Base-by-base conservation (phyloP, 2,888 invertebrate species). In the Hoplodrina blanda region DNA sequence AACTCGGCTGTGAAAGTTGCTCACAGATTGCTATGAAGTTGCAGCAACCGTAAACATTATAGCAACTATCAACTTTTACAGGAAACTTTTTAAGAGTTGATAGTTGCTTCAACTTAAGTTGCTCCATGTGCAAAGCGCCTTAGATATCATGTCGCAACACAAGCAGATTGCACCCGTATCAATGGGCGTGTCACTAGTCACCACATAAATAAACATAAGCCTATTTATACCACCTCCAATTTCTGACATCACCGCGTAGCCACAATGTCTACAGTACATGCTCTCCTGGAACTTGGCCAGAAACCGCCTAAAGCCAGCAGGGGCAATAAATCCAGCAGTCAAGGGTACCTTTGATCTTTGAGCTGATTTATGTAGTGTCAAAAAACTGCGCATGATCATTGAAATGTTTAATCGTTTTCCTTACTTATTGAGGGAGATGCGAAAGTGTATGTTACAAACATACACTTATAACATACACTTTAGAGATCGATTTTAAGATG, bases 281-380 rank as follows among this genome's bases (percentile, higher is more conserved):
- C 52, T 64, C 61, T 64, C 30, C 67, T 83, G 85, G 83, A 76
- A 3, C 7, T 0, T 2, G 65, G 83, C 83, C 85, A 85, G 60
- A 46, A 69, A 13, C 30, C 30, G 30, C 41, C 57, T 33, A 54
- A 67, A 80, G 61, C 73, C 77, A 82, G 33, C 33, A 70, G 69
- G 33, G 54, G 59, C 73, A 62, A 67, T 80, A 85, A 80, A 82
- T 72, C 67, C 75, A 69, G 33, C 50, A 59, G 37, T 52, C 85
- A 83, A 85, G 84, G 74, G 69, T 80, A 72, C 62, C 83, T 85
- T 83, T 84, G 85, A 85, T 86, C 81, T 84, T 59, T 20, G 59
- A 70, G 25, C 68, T 72, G 76, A 85, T 82, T 81, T 83, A 84
- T 80, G 54, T 56, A 55, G 62, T 73, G 78, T 70, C 68, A 81